Evolutionary conservation across 2,797 vertebrate species (phyloP), one percentile per base, ranked within the genome.

Genomic region (Gouania willdenowi): DNA sequence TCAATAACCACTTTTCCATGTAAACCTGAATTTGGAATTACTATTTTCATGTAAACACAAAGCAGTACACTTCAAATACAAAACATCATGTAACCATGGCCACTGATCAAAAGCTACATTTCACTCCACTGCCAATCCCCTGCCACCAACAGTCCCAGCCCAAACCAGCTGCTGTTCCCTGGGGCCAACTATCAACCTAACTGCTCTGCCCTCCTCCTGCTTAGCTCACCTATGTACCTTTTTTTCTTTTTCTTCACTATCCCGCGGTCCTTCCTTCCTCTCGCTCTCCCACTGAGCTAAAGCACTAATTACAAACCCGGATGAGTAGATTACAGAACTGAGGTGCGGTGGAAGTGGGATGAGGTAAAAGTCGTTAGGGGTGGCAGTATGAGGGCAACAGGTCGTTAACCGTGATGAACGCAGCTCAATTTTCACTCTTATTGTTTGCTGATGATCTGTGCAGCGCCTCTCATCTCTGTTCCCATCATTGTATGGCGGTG

Each of bases 351-450:
- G 75, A 75, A 76, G 63, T 75, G 55, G 68, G 62, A 72, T 50
- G 67, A 54, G 68, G 66, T n/a, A n/a, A n/a, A n/a, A 71, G 41
- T 74, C 70, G 52, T 75, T 47, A 50, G 44, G 46, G 62, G 47
- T 42, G 49, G 71, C 45, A 62, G 40, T 57, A 41, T 22, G 39
- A 51, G 73, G 66, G 56, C 60, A 77, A 82, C 77, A 84, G 80
- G 77, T 84, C 56, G 62, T 87, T 88, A 87, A 67, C 72, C 28
- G 58, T 88, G 82, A 87, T 82, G 78, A 80, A 84, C 86, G 82
- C 61, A 60, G 66, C 67, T 77, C 74, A 63, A 58, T 85, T 82
- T 81, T 78, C 77, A 56, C 71, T 82, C 77, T 82, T 86, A 82
- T 85, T 83, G 79, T 81, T 82, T 60, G 41, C 63, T 30, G 44